These are phyloP conservation scores for Anticlea derivata DNA, from an alignment of 2,888 invertebrate species.

Conservation along the genomic window DNA sequence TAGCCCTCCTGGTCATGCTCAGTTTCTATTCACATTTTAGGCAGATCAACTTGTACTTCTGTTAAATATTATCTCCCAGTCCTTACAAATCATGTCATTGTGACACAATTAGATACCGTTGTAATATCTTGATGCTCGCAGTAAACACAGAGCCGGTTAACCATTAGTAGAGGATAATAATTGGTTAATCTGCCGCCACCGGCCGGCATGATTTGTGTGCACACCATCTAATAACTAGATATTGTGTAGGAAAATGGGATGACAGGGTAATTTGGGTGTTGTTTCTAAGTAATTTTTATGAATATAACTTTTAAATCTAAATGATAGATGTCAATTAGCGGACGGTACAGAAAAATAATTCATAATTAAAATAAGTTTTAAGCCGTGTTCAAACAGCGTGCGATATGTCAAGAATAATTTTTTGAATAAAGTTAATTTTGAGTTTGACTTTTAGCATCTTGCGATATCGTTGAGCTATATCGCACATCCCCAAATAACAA, in stretches of 20 bases:
- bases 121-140: conserved; percentile 25
- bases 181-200: conserved; percentile 57
- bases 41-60: too few species aligned
- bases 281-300: background rate
- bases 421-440: too few species aligned
- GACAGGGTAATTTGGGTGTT: conserved; percentile 21
- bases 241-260: conserved; percentile 35
- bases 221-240: conserved; percentile 41
- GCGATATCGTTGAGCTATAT: too few species aligned
- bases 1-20: too few species aligned
- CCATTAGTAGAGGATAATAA: conserved; percentile 57
- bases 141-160: conserved; percentile 37
- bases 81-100: conserved; percentile 12
- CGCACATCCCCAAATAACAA: too few species aligned
- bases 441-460: too few species aligned
- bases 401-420: too few species aligned
- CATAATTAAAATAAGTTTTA: too few species aligned
- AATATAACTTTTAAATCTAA: background rate
- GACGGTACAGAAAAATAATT: too few species aligned
- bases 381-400: background rate
- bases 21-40: too few species aligned
- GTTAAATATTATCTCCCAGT: background rate
- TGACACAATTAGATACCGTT: conserved; percentile 24
- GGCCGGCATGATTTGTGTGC: conserved; percentile 54
- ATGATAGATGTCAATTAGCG: too few species aligned